Evolutionary conservation across 2,797 vertebrate species (phyloP).

Genomic region (Diplodus puntazzo): DNA sequence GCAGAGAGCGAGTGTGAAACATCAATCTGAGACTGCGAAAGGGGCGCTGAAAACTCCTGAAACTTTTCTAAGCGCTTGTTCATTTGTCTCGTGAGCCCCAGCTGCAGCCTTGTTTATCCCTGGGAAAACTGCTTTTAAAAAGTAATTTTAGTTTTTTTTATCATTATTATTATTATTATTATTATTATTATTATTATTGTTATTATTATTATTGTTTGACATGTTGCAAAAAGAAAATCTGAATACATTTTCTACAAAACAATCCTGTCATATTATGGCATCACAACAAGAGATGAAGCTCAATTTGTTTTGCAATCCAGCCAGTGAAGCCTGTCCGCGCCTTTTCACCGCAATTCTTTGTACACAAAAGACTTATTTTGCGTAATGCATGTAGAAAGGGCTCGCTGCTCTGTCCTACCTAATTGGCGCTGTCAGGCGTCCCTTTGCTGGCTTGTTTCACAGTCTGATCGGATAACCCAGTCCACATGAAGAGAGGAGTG

Average conservation of each 20-base stretch:
- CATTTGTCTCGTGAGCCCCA: background rate
- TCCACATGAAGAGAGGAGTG: conserved; percentile 67
- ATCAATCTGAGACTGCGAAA: background rate
- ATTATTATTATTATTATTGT: no score
- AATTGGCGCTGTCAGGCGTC: conserved; percentile 78
- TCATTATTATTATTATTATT: no score
- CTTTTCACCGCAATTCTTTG: conserved; percentile 17
- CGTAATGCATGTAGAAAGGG: conserved; percentile 63
- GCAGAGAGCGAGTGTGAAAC: background rate
- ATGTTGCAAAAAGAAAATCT: background rate
- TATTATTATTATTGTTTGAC: background rate
- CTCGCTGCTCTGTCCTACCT: conserved; percentile 67
- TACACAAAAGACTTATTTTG: conserved; percentile 69
- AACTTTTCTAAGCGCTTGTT: background rate
- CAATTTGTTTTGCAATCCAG: conserved; percentile 59
- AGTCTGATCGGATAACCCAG: conserved; percentile 74
- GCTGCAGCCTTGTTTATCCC: background rate
- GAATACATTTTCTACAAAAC: background rate
- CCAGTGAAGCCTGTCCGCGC: conserved; percentile 29
- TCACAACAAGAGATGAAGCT: conserved; percentile 24
- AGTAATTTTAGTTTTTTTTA: conserved; percentile 24
- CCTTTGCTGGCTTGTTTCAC: conserved; percentile 65
- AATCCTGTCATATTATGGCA: conserved; percentile 47
- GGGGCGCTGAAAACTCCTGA: background rate
- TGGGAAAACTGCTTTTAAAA: background rate